Conservation (phyloP, 1,140 invertebrate species). For the Lepidurus packardi region DNA sequence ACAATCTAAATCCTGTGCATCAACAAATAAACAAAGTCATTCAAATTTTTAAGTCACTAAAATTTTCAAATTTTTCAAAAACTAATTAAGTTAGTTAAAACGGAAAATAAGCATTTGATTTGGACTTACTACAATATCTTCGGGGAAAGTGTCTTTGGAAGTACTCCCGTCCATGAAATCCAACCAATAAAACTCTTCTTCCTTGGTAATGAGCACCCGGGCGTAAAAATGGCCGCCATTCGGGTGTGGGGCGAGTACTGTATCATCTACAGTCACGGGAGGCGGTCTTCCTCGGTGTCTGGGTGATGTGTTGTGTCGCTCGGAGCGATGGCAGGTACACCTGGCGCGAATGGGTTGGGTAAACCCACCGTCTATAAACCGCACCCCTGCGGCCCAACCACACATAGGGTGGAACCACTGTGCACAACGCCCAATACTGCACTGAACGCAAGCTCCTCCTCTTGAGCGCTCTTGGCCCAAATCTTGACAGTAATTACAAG, state of each 20-base stretch:
- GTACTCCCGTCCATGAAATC: conserved; percentile 61
- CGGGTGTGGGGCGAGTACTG: conserved; percentile 58
- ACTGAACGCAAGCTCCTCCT: conserved; percentile 46
- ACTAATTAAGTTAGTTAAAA: not conserved
- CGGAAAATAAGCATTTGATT: no score
- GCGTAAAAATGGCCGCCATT: conserved; percentile 58
- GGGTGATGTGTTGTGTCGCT: not conserved
- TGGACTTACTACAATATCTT: conserved; percentile 49
- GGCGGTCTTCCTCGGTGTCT: conserved; percentile 16
- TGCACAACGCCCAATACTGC: conserved; percentile 45
- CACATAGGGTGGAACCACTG: conserved; percentile 51
- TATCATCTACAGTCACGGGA: conserved; percentile 43
- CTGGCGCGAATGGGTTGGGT: not conserved
- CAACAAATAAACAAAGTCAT: conserved; percentile 24
- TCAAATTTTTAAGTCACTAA: no score
- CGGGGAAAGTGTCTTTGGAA: conserved; percentile 54
- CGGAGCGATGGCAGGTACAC: conserved; percentile 4
- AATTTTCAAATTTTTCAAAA: no score
- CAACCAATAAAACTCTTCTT: conserved; percentile 54
- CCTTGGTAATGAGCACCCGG: conserved; percentile 49
- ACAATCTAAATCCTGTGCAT: conserved; percentile 37
- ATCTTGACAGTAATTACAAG: conserved; percentile 23
- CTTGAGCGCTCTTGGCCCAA: conserved; percentile 11
- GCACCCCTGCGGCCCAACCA: conserved; percentile 47
- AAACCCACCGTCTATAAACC: conserved; percentile 38